Base-by-base conservation (phyloP, 30 jellyfish, hydroid and myxozoan genomes). In the Catostylus mosaicus region DNA sequence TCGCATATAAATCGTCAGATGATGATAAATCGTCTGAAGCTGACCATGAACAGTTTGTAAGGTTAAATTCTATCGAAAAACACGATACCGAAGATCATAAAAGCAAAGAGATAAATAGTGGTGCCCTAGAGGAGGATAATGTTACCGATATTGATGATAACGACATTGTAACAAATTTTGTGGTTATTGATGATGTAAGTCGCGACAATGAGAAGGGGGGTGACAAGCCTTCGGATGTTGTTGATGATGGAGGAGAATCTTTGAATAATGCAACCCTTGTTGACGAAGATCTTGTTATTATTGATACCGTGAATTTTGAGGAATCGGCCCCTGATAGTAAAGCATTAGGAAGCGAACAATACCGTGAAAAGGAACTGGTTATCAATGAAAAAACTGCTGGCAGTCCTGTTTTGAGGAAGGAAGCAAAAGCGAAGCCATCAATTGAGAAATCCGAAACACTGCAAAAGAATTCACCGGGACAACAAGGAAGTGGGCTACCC, bases 401-500 rank as follows among this genome's bases (percentile, higher is more conserved):
- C 11, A 61, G 1, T 61, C 38, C 43, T 1, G 10, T 45, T 35
- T 30, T 37, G 64, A 75, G 61, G 52, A 26, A 56, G 68, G 75
- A 52, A 26, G 20, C 11, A 14, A 27, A 56, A 18, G 4, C 36
- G 9, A 75, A 50, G 6, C 40, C 23, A 18, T 20, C 45, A 30
- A 33, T 23, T 18, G 77, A 45, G 24, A 33, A 51, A 24, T 30
- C 16, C 14, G 36, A 47, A 10, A 26, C 63, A 23, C 38, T 54
- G 19, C 75, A 50, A 26, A 52, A 36, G 65, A 56, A 38, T 8
- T 47, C 75, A 26, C 71, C 70, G 11, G 54, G 20, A 7, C 69
- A 48, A 36, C 27, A 18, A 51, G 47, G 71, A 27, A 50, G 67
- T 54, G 75, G 76, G 32, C 34, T 75, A 45, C 75, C 86, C 2